Evolutionary conservation across 2,797 vertebrate genomes (phyloP), one percentile per base, ranked within the genome.

Genomic region (Eulemur albifrons): DNA sequence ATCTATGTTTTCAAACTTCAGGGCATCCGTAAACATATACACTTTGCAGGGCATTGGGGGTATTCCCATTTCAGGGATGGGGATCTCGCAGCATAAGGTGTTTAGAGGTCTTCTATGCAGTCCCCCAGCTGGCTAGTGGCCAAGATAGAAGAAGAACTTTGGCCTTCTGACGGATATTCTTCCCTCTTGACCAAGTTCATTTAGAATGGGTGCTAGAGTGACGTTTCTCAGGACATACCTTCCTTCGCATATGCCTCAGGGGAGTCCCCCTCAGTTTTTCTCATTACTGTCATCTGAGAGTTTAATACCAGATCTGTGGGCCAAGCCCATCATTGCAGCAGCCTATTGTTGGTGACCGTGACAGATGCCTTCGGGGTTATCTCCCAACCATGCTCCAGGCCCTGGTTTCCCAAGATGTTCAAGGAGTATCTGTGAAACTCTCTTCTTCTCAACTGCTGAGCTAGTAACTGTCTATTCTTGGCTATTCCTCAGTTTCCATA

Each of bases 401-500:
- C 63, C 25, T 2, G 2, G 23, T 65, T 76, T 40, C 81, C 61
- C 61, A 90, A 83, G 84, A 87, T 65, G 32, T 92, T 38, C 69
- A 82, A 80, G 59, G 72, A 90, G 27, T 90, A 54, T 70, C 70
- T 72, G 52, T 93, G 70, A 96, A 96, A 95, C 54, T 92, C 57
- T 45, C 48, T 84, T 95, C 67, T 84, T 93, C 86, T 93, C 70
- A 76, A 85, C 65, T 95, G 79, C 67, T 93, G 85, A 95, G 40
- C 90, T 91, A 86, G 89, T 76, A 95, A 96, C 80, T 61, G 63
- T 76, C 67, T 94, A 90, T 69, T 84, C 75, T 97, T 97, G 90
- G 96, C 90, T 92, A 38, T 94, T 96, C 96, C 96, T 97, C 94
- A 93, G 93, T 97, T 95, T 96, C 96, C 94, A 97, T 97, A 95